A percentile compares a stretch with the other conserved stretches of the same genome.
These are phyloP conservation scores for Hirtodrosophila alboralis DNA, from an alignment of 2,888 invertebrate genomes.

Conservation along the genomic window DNA sequence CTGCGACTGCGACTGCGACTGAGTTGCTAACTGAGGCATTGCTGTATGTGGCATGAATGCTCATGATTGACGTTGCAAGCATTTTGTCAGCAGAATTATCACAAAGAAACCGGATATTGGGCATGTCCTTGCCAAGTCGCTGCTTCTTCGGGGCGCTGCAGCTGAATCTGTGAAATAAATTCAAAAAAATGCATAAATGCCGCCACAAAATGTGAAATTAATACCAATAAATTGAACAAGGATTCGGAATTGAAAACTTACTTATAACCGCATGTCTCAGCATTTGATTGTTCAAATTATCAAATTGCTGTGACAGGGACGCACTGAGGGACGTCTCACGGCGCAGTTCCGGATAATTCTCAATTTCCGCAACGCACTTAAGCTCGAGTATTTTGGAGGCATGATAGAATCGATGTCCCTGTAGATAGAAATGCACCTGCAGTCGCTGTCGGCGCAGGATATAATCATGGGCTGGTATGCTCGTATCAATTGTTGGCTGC, in stretches of 20 bases:
- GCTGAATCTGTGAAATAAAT: constrained; percentile 39
- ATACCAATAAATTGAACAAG: not conserved
- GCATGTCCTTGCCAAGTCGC: constrained; percentile 44
- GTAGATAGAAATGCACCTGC: constrained; percentile 83
- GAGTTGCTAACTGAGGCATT: constrained; percentile 22
- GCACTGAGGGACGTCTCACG: constrained; percentile 82
- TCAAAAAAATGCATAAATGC: constrained; percentile 1
- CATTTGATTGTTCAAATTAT: constrained; percentile 84
- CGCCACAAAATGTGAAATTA: not conserved
- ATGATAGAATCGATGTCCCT: constrained; percentile 81
- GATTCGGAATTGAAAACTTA: constrained; percentile 40
- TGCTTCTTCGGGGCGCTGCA: constrained; percentile 31
- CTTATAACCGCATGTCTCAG: constrained; percentile 79
- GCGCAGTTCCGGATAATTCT: constrained; percentile 81
- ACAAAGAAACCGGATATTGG: constrained; percentile 57
- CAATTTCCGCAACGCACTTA: constrained; percentile 84
- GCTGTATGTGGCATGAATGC: constrained; percentile 41
- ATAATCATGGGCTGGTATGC: constrained; percentile 83
- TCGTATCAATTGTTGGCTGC: constrained; percentile 82
- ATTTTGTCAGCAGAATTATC: constrained; percentile 61
- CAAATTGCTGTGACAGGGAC: constrained; percentile 78
- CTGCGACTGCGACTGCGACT: constrained; percentile 1
- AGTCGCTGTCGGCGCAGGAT: constrained; percentile 81
- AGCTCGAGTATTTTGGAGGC: constrained; percentile 80
- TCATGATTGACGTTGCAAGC: constrained; percentile 67